These are phyloP conservation scores for Aphidoletes aphidimyza DNA, from an alignment of 2,888 invertebrate species.

Conservation along the genomic window DNA sequence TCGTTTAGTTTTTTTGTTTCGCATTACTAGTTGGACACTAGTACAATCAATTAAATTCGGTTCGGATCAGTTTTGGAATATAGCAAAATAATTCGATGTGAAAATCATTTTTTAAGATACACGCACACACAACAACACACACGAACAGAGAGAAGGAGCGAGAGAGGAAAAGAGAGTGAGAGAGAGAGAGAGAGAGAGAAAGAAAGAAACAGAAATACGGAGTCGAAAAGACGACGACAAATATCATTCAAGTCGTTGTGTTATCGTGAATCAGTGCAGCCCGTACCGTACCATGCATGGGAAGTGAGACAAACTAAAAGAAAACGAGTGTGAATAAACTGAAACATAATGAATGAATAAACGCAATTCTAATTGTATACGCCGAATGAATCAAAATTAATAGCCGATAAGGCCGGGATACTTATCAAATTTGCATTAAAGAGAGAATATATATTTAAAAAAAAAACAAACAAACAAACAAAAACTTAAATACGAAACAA, in stretches of 20 bases:
- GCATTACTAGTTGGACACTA: constrained; percentile 14
- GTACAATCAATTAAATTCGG: neutral
- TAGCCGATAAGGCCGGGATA: constrained; percentile 40
- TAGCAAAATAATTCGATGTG: neutral
- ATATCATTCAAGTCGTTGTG: no score
- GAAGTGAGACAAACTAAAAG: neutral
- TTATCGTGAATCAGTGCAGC: neutral
- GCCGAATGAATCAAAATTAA: constrained; percentile 11
- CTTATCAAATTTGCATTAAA: neutral
- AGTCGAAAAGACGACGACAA: no score
- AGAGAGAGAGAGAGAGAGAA: no score
- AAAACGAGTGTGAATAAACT: neutral
- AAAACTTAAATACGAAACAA: no score
- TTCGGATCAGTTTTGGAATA: neutral
- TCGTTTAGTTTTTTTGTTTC: neutral
- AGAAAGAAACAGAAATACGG: neutral
- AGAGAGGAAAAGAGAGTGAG: no score
- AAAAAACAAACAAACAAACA: no score
- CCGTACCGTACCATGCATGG: neutral
- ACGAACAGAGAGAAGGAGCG: neutral
- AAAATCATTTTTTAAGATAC: neutral
- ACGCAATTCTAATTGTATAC: neutral
- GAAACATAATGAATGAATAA: constrained; percentile 35
- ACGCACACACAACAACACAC: neutral
- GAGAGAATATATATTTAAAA: no score